These are phyloP conservation scores for Plebejus argus DNA, from an alignment of 2,888 invertebrate species.

Conservation along the genomic window DNA sequence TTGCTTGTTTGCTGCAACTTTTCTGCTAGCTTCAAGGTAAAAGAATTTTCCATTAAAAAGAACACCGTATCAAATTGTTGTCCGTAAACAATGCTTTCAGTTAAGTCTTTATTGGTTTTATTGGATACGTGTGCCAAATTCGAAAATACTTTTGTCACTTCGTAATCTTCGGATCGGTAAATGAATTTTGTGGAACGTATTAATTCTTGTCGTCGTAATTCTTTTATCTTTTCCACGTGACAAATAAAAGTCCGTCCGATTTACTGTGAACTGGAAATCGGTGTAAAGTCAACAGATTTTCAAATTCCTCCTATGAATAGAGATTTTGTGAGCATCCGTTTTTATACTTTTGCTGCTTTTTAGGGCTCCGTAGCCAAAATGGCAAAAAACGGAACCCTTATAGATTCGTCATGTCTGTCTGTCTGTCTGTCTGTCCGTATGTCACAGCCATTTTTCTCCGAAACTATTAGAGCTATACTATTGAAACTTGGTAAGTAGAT, in stretches of 20 bases:
- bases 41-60: conserved; percentile 72
- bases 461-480: too few relatives aligned
- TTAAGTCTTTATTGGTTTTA: conserved; percentile 70
- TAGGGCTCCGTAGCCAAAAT: too few relatives aligned
- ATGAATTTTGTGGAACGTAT: conserved; percentile 24
- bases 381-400: too few relatives aligned
- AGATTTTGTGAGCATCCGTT: conserved; percentile 46
- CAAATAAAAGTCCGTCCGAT: conserved; percentile 36
- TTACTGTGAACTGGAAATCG: conserved; percentile 46
- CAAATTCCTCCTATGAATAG: conserved; percentile 48
- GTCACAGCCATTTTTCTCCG: too few relatives aligned
- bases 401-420: too few relatives aligned
- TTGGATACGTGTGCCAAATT: conserved; percentile 61
- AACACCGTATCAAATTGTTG: conserved; percentile 66
- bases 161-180: conserved; percentile 28
- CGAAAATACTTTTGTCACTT: conserved; percentile 40
- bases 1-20: conserved; percentile 59
- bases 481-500: too few relatives aligned
- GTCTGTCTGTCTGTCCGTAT: too few relatives aligned
- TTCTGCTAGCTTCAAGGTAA: conserved; percentile 57
- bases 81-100: conserved; percentile 64
- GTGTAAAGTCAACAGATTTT: conserved; percentile 44
- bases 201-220: not conserved
- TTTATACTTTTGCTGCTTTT: not conserved
- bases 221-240: not conserved